Base-by-base conservation (phyloP, 2,113 vertebrate genomes). In the Campylomormyrus tamandua region DNA sequence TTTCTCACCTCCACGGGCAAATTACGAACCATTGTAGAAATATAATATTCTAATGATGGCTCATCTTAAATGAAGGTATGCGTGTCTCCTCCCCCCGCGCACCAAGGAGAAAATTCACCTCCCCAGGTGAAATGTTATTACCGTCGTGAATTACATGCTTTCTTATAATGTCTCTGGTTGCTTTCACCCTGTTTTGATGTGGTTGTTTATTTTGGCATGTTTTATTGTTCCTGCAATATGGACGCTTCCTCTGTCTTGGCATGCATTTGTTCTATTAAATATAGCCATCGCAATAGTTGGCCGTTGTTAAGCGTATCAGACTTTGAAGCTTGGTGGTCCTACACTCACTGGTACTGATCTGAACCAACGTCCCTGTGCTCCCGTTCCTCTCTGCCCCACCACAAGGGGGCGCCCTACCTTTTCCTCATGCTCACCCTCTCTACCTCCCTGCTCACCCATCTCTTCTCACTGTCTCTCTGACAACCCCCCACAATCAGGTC, bases 321-420 rank as follows among this genome's bases (percentile, higher is more conserved):
- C 27, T 27, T 50, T 24, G n/a, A 35, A 31, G 7, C 2, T 11
- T 87, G 24, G 15, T 8, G 13, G 24, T 31, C 24, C 48, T 87
- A 53, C 2, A 2, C 24, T 13, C 4, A 52, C 85, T 53, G 5
- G 27, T 53, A 27, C 19, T 19, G 5, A 10, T 86, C 24, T n/a
- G 21, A 85, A 21, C 83, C 85, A 2, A 1, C 19, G 13, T 35
- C 27, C 11, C n/a, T 1, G 2, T 50, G 46, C 31, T 31, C 45
- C 15, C 3, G 8, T 53, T 3, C 2, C 48, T 87, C 50, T 87
- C 31, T 21, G 70, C 91, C 91, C 88, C 48, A 53, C 93, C 88
- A 91, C 93, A 90, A 90, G 90, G 91, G 92, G 90, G 91, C 77
- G 87, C 87, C 17, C 9, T 83, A 5, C 48, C 50, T 27, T 35